phyloP scores from a whole-genome alignment of 1,140 invertebrate genomes.

The Hyles vespertilio region DNA sequence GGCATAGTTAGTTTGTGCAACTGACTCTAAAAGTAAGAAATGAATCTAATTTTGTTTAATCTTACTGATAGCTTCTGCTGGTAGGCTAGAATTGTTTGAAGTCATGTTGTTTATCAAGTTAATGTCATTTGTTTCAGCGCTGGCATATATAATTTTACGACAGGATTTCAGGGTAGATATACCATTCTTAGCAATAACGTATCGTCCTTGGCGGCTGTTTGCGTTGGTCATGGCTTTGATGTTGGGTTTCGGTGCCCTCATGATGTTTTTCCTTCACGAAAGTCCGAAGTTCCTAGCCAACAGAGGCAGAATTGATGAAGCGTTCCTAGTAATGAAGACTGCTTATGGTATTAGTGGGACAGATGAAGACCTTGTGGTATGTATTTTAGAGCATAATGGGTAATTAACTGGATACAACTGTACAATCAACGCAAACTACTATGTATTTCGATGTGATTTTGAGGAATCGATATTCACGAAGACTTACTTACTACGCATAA shows the following conservation, averaged over 20 bases:
- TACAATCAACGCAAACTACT: too few relatives aligned
- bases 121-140: slow-evolving; percentile 45
- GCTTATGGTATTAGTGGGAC: slow-evolving; percentile 43
- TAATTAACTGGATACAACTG: too few relatives aligned
- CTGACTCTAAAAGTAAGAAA: too few relatives aligned
- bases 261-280: slow-evolving; percentile 78
- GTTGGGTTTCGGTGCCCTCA: slow-evolving; percentile 72
- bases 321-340: slow-evolving; percentile 65
- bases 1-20: too few relatives aligned
- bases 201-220: slow-evolving; percentile 80
- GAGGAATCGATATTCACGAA: too few relatives aligned
- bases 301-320: slow-evolving; percentile 68
- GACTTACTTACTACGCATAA: too few relatives aligned
- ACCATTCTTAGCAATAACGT: slow-evolving; percentile 31
- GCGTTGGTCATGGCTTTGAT: slow-evolving; percentile 77
- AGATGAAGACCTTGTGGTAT: slow-evolving; percentile 6
- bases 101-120: background rate
- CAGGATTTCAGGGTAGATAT: slow-evolving; percentile 46
- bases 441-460: too few relatives aligned
- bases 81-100: too few relatives aligned
- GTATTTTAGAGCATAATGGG: background rate
- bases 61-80: too few relatives aligned
- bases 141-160: slow-evolving; percentile 79
- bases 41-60: too few relatives aligned
- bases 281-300: slow-evolving; percentile 80